A percentile compares a stretch with the other conserved stretches of the same genome.
These are phyloP conservation scores for Phrynocephalus versicolor DNA, from an alignment of 2,113 vertebrate genomes.

Conservation along the genomic window DNA sequence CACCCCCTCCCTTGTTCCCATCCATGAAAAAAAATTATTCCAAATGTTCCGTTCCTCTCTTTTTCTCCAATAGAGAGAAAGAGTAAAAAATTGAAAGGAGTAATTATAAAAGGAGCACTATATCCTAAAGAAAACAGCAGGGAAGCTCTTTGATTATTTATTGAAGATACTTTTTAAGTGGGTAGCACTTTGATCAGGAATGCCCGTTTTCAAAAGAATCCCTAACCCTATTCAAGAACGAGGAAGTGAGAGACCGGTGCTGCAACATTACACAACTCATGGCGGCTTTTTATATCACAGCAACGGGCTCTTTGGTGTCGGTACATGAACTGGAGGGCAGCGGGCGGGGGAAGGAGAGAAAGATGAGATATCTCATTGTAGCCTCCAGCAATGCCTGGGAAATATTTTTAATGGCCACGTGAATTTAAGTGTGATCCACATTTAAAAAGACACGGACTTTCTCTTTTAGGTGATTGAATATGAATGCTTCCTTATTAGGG, in stretches of 20 bases:
- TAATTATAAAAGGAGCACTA: conserved; percentile 20
- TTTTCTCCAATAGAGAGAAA: not conserved
- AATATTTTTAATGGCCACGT: conserved; percentile 27
- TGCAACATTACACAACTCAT: conserved; percentile 40
- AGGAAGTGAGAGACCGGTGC: conserved; percentile 16
- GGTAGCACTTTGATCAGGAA: conserved; percentile 51
- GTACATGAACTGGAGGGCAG: conserved; percentile 15
- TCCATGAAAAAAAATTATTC: not conserved
- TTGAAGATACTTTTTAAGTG: conserved; percentile 64
- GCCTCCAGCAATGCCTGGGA: conserved; percentile 22
- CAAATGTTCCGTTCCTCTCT: not conserved
- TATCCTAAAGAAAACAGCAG: conserved; percentile 53
- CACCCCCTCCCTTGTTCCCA: not conserved
- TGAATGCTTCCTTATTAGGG: conserved; percentile 14
- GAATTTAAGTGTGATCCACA: conserved; percentile 17
- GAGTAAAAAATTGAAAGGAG: conserved; percentile 28
- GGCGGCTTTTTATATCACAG: conserved; percentile 33
- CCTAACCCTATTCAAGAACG: conserved; percentile 15
- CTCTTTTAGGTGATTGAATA: conserved; percentile 5
- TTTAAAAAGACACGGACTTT: conserved; percentile 34
- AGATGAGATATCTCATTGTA: conserved; percentile 4
- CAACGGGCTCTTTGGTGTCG: conserved; percentile 34
- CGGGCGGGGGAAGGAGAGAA: too few species aligned
- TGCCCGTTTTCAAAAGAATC: conserved; percentile 56
- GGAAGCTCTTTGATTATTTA: conserved; percentile 65